phyloP scores from a whole-genome alignment of 1,140 invertebrate genomes.

The Drosophila nikananu region DNA sequence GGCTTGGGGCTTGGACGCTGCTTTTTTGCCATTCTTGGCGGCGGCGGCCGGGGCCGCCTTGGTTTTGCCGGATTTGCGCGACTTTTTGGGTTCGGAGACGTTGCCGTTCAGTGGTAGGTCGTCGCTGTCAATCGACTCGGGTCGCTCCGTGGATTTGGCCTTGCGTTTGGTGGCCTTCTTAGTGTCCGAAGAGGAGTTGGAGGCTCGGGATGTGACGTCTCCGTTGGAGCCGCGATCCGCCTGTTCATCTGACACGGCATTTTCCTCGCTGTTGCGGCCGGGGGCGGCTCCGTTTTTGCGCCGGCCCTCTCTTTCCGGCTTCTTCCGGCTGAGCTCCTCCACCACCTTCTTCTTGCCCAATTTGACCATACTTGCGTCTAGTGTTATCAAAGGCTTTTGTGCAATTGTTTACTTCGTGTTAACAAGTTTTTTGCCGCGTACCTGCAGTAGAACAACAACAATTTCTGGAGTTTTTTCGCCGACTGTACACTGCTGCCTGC shows the following conservation, averaged over 20 bases:
- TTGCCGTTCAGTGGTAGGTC: slow-evolving; percentile 60
- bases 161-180: slow-evolving; percentile 32
- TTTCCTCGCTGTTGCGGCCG: slow-evolving; percentile 50
- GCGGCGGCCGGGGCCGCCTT: slow-evolving; percentile 26
- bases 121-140: slow-evolving; percentile 53
- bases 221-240: slow-evolving; percentile 8
- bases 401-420: slow-evolving; percentile 6
- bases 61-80: slow-evolving; percentile 32
- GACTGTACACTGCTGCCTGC: slow-evolving; percentile 14
- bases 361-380: slow-evolving; percentile 45
- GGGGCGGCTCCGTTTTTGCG: slow-evolving; percentile 38
- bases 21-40: slow-evolving; percentile 44
- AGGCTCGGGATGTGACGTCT: neutral
- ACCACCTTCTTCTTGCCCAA: slow-evolving; percentile 55
- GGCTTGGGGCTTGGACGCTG: slow-evolving; percentile 7
- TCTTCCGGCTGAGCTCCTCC: slow-evolving; percentile 46
- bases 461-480: slow-evolving; percentile 13
- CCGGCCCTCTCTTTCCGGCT: slow-evolving; percentile 21
- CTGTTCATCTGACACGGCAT: slow-evolving; percentile 4
- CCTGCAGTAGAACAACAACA: slow-evolving; percentile 12
- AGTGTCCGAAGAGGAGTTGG: neutral
- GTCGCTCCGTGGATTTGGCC: slow-evolving; percentile 14
- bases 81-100: slow-evolving; percentile 34
- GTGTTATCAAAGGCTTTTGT: neutral
- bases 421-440: slow-evolving; percentile 20